Percentiles rank a stretch among this genome's conserved stretches.
phyloP scores from a whole-genome alignment of 2,797 vertebrate species.

The Urocyon cinereoargenteus region DNA sequence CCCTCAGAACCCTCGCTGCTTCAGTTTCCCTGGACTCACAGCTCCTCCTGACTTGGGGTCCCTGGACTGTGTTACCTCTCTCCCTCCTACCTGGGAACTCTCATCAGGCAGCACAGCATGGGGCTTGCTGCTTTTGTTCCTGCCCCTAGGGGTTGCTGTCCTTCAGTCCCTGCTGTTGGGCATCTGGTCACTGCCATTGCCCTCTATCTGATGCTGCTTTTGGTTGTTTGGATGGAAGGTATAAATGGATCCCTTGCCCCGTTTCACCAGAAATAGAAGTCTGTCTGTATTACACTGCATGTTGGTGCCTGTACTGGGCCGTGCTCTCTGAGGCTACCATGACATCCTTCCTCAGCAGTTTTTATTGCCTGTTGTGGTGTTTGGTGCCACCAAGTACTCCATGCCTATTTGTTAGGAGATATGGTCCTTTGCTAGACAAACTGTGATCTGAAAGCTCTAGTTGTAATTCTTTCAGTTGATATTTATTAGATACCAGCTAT shows the following conservation, averaged over 20 bases:
- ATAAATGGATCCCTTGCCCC: neutral
- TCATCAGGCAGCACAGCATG: rapidly evolving
- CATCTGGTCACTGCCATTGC: neutral
- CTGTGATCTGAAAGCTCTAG: neutral
- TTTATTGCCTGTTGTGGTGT: neutral
- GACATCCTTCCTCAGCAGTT: neutral
- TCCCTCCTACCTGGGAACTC: neutral
- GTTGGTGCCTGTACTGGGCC: neutral
- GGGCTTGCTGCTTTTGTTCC: rapidly evolving
- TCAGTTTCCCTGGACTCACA: neutral
- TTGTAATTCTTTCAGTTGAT: neutral
- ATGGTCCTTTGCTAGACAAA: neutral
- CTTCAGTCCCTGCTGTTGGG: neutral
- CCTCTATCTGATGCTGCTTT: neutral
- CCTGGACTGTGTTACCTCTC: neutral
- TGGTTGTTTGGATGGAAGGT: neutral
- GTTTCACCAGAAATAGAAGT: neutral
- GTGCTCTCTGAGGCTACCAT: neutral
- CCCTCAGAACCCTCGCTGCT: neutral
- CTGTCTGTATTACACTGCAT: neutral
- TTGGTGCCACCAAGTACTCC: neutral
- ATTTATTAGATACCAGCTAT: neutral
- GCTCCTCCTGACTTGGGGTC: too few relatives aligned
- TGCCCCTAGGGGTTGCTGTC: neutral
- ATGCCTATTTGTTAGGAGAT: neutral